Evolutionary conservation across 2,797 vertebrate genomes (phyloP), one percentile per base, ranked within the genome.

Genomic region (Champsocephalus esox): DNA sequence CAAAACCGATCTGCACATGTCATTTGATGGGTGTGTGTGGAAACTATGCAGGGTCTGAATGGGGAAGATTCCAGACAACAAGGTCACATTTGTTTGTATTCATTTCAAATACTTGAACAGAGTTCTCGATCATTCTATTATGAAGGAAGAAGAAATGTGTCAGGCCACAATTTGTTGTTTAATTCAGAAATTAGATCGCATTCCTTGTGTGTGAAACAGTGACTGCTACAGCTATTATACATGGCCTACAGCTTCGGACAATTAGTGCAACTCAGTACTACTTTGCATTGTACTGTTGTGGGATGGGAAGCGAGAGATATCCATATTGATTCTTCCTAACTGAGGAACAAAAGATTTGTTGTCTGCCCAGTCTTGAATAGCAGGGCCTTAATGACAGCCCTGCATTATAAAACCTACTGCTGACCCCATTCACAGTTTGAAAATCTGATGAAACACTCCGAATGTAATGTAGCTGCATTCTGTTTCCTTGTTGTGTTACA

Each of bases 321-420:
- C 88, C 84, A 92, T 88, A 87, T 88, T 92, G 89, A 92, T 91
- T 89, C 88, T 78, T 74, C 64, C 66, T n/a, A 70, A 82, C 77
- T 19, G 45, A 70, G 69, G 77, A 74, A 94, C 91, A 93, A 88
- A 88, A 79, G 88, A 82, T 83, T 77, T 83, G 76, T 87, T 92
- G 90, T 93, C 57, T 63, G 48, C 84, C 70, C 73, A 61, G 73
- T 62, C 64, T 75, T 82, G 81, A 91, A 89, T 87, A 79, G 82
- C 21, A 5, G 51, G 79, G 57, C 73, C 51, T 81, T 75, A 69
- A 81, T 66, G 72, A 87, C 75, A 88, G 79, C 24, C 51, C 60
- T 24, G 69, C 77, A 68, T 83, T 60, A 67, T 61, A 64, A 89
- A 83, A 83, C 56, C 64, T 79, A 73, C 61, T 12, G 58, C 70